Base-by-base conservation (phyloP, 2,113 vertebrate species). In the Ophthalmolycus amberensis region DNA sequence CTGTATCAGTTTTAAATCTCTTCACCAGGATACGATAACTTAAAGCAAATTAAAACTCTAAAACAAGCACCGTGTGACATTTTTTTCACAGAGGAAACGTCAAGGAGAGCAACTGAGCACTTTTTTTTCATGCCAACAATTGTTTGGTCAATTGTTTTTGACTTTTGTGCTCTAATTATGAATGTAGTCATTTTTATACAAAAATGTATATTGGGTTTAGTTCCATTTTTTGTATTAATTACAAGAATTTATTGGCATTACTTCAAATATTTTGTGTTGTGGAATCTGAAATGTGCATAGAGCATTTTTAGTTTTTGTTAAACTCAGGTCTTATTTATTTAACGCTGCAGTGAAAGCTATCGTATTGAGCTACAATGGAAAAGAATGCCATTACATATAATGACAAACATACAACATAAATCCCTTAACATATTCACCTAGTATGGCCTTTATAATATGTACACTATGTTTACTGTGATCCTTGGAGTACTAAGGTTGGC, bases 1-100 rank as follows among this genome's bases (percentile, higher is more conserved):
- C 93, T 3, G 93, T 93, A 46, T 95, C 93, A 1, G 93, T 94
- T 85, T 91, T 95, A 89, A 95, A 95, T 78, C 91, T 95, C 44
- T 95, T 95, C 46, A 94, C 92, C 73, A 91, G 92, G 87, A 94
- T 95, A 83, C 91, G 93, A 44, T 95, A 85, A 91, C 75, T 68
- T 38, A 4, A 65, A 79, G 6, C 9, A 59, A 48, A 40, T 63
- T 73, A 71, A 38, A 77, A 71, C 60, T 78, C n/a, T 48, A 54
- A 67, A 32, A 68, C 37, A 68, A 40, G 29, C 50, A n/a, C 71
- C 42, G 59, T 54, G 50, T 72, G 42, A 75, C 46, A 63, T 75
- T 58, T 80, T 67, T 67, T n/a, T 77, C 52, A 52, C 40, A 67
- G 40, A 78, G 42, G 60, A 76, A 38, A 59, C 60, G 18, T 29